Evolutionary conservation across 2,797 vertebrate genomes (phyloP), one percentile per base, ranked within the genome.

Genomic region (Sebastes taczanowskii): DNA sequence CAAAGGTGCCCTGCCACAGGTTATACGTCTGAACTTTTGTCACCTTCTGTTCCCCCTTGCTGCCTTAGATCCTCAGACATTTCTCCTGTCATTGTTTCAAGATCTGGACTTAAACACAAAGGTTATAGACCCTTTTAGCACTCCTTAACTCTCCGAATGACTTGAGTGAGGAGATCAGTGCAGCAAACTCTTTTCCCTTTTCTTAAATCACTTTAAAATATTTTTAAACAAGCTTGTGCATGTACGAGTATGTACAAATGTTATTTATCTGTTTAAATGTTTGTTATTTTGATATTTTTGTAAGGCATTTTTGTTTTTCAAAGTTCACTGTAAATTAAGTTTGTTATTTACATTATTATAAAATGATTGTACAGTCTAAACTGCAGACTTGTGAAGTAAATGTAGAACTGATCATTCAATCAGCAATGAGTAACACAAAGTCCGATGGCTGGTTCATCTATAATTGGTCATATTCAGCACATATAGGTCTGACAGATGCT

Each of bases 1-100:
- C 27, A 29, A 23, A 16, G 56, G 5, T 66, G 18, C 25, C n/a
- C 20, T 27, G 42, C 20, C 34, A 22, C 46, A 59, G 5, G 58
- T 55, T 22, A 55, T 42, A 67, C 5, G n/a, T 55, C 11, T 73
- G 34, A 82, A 58, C 59, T 78, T 82, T 73, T 10, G 13, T 22
- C 11, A 65, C 13, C 34, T 14, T 7, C 29, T 68, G 22, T 66
- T 25, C 2, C 22, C 42, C 4, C 14, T 71, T 8, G 0, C 46
- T 42, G 25, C 25, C 61, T 32, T 25, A 38, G 38, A 74, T 34
- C 6, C 35, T 34, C 11, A 34, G 13, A 64, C 63, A 61, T 42
- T 35, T 18, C 8, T 20, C 7, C 22, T 22, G 58, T 63, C 46
- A 20, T 32, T n/a, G n/a, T 25, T 55, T 27, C 53, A 71, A 52